Percentiles rank a stretch among this genome's conserved stretches.
phyloP scores from a whole-genome alignment of 2,797 vertebrate species.

The Pristis pectinata region DNA sequence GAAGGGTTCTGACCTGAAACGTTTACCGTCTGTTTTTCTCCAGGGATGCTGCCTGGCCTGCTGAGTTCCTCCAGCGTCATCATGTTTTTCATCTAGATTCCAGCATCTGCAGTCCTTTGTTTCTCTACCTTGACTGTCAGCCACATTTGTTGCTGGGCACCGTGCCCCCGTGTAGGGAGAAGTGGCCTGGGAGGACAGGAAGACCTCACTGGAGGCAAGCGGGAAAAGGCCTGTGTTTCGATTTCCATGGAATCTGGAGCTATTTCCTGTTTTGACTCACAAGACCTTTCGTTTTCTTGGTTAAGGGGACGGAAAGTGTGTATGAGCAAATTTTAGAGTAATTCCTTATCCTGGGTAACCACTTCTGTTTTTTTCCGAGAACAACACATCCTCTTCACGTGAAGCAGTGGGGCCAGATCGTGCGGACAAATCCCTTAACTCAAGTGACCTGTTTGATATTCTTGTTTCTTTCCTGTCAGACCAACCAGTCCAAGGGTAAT shows the following conservation, averaged over 20 bases:
- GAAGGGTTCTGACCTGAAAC: too few species aligned
- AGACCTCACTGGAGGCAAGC: too few species aligned
- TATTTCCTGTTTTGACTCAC: not conserved
- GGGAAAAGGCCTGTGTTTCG: not conserved
- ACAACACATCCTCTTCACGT: not conserved
- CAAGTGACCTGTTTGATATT: not conserved
- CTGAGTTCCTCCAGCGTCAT: too few species aligned
- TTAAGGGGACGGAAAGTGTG: too few species aligned
- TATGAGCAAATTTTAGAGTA: not conserved
- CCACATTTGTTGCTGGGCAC: too few species aligned
- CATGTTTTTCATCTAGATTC: too few species aligned
- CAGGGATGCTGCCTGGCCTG: too few species aligned
- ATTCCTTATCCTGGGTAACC: not conserved
- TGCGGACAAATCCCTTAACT: not conserved
- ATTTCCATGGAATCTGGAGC: not conserved
- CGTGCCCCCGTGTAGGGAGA: too few species aligned
- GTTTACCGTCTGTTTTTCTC: too few species aligned
- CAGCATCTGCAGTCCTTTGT: too few species aligned
- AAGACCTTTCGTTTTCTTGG: not conserved
- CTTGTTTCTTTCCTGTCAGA: not conserved
- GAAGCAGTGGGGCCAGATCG: not conserved
- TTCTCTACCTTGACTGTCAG: too few species aligned
- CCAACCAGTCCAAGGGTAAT: not conserved
- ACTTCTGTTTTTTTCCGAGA: constrained; percentile 12
- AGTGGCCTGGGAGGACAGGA: too few species aligned